A percentile compares a stretch with the other conserved stretches of the same genome.
These are phyloP conservation scores for Rhynchonycteris naso DNA, from an alignment of 2,797 vertebrate species.

Conservation along the genomic window DNA sequence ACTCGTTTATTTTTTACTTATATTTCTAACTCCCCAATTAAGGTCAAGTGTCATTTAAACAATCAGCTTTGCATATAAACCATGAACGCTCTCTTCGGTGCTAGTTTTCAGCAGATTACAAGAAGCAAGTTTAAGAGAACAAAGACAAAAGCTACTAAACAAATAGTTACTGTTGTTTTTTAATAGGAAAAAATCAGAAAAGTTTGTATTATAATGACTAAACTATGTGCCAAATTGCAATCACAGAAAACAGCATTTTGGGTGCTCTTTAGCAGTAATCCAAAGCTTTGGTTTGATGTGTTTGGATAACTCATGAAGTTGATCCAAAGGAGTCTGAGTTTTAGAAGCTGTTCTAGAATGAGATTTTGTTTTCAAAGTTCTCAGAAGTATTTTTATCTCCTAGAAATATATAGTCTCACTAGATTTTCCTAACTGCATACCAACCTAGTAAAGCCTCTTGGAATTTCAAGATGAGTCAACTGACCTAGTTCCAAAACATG, in stretches of 20 bases:
- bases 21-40: not conserved
- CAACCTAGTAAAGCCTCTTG: not conserved
- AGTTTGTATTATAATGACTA: not conserved
- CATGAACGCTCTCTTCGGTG: not conserved
- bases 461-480: not conserved
- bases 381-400: not conserved
- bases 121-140: not conserved
- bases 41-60: constrained; percentile 14
- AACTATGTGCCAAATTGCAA: not conserved
- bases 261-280: not conserved
- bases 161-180: not conserved
- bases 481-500: not conserved
- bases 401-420: not conserved
- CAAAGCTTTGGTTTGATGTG: not conserved
- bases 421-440: not conserved
- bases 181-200: not conserved
- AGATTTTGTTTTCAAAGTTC: not conserved
- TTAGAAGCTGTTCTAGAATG: not conserved
- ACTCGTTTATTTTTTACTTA: not conserved
- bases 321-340: not conserved
- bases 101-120: not conserved
- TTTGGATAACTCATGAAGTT: not conserved
- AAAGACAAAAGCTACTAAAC: not conserved
- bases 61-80: not conserved
- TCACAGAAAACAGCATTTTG: not conserved